Evolutionary conservation across 2,888 invertebrate genomes (phyloP), one percentile per base, ranked within the genome.

Genomic region (Carterocephalus palaemon): DNA sequence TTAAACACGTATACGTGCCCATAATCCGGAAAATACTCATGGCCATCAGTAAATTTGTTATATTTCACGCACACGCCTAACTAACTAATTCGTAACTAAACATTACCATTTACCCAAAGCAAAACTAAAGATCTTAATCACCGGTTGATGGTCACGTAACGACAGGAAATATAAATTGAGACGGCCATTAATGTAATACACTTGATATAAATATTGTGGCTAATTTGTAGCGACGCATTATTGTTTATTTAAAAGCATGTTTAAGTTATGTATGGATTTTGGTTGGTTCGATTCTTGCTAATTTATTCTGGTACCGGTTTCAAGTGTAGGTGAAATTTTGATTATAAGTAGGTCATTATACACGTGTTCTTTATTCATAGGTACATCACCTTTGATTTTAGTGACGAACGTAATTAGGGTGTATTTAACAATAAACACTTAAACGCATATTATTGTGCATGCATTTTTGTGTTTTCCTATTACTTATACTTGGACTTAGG

Each of bases 31-130:
- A 37, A 62, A 57, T n/a, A 54, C 53, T 60, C 59, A 49, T 51
- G 56, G 51, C 57, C 57, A 59, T 59, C 28, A 13, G 60, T 64
- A 62, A 66, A 75, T 73, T 72, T 73, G 75, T 76, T 69, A 71
- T 55, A 72, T 75, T 75, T 79, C 70, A 77, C 76, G 70, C 75
- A 62, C 36, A 22, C 17, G 7, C 10, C 15, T 15, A 42, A 20
- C 43, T 16, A 36, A 29, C 22, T 33, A 20, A 28, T 28, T 28
- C 33, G 29, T 34, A 12, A 12, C 20, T 20, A 40, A 20, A 33
- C 34, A 43, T 43, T 43, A 36, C 34, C 34, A 43, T 43, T 43
- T 36, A 43, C 28, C 36, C 43, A 43, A 22, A 43, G 36, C 29
- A 34, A 42, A 43, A 43, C 36, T 36, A 36, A 36, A 36, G 36